phyloP scores from a whole-genome alignment of 1,140 invertebrate genomes.

The Catajapyx aquilonaris region DNA sequence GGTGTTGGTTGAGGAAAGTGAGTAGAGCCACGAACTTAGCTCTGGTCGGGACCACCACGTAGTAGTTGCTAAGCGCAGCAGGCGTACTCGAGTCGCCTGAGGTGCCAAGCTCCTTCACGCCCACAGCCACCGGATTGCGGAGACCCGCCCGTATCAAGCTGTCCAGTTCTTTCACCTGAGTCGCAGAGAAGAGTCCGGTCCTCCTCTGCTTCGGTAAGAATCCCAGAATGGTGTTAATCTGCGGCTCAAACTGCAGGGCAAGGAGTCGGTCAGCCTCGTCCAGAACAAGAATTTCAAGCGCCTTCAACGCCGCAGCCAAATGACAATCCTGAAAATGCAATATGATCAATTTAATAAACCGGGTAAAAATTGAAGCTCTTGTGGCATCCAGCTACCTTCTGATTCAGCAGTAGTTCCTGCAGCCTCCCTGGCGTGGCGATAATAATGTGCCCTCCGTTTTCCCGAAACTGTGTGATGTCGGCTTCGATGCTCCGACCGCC shows the following conservation, averaged over 20 bases:
- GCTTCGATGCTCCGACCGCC: slow-evolving; percentile 55
- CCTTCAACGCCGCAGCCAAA: slow-evolving; percentile 8
- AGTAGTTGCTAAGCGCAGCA: slow-evolving; percentile 62
- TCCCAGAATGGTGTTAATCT: slow-evolving; percentile 74
- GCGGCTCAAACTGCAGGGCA: slow-evolving; percentile 73
- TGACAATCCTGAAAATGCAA: slow-evolving; percentile 10
- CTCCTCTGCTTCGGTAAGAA: slow-evolving; percentile 80
- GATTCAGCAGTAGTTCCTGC: slow-evolving; percentile 56
- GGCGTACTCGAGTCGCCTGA: slow-evolving; percentile 39
- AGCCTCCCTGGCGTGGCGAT: slow-evolving; percentile 81
- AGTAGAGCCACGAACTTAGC: slow-evolving; percentile 53
- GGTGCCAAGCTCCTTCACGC: slow-evolving; percentile 46
- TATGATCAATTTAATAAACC: slow-evolving; percentile 6
- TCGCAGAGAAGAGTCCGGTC: slow-evolving; percentile 95
- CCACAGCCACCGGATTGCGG: slow-evolving; percentile 78
- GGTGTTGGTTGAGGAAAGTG: slow-evolving; percentile 44
- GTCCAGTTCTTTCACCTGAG: slow-evolving; percentile 87
- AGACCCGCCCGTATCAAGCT: slow-evolving; percentile 81
- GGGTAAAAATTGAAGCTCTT: too few species aligned
- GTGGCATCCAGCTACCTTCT: slow-evolving; percentile 24
- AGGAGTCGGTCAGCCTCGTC: slow-evolving; percentile 94
- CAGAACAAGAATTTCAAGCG: slow-evolving; percentile 71
- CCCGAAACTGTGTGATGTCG: slow-evolving; percentile 44
- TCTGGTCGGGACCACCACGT: slow-evolving; percentile 50
- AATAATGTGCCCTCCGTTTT: slow-evolving; percentile 60